Evolutionary conservation across 1,140 invertebrate species (phyloP).

Genomic region (Megalopta genalis): DNA sequence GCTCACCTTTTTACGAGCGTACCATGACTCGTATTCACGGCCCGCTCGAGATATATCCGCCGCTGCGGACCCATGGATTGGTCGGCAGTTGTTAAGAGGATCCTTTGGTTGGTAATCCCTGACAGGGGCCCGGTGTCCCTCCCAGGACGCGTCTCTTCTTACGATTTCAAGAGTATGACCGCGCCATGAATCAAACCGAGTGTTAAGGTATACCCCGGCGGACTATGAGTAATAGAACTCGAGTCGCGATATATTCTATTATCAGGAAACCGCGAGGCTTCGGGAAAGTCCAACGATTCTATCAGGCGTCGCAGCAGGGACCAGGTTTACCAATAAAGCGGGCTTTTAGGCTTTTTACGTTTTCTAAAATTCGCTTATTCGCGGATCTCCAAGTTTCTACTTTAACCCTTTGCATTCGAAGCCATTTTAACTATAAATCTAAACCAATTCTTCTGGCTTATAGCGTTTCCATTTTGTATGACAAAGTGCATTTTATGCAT

Average conservation of each 20-base stretch:
- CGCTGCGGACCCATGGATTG: conserved; percentile 39
- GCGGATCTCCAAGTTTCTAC: no score
- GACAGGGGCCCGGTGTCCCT: conserved; percentile 37
- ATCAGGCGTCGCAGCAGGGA: no score
- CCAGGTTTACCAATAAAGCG: no score
- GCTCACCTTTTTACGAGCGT: conserved; percentile 70
- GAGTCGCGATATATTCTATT: background rate
- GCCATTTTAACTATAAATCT: no score
- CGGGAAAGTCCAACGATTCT: no score
- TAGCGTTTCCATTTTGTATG: no score
- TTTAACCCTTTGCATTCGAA: no score
- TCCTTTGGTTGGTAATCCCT: conserved; percentile 36
- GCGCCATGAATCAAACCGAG: conserved; percentile 16
- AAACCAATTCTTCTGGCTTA: no score
- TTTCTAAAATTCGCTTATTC: no score
- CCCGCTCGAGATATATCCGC: conserved; percentile 54
- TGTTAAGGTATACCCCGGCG: background rate
- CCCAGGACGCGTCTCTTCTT: conserved; percentile 41
- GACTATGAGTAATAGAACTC: background rate
- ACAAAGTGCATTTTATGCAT: no score
- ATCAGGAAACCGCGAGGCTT: background rate
- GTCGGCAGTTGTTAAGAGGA: conserved; percentile 56
- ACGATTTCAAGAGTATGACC: conserved; percentile 25
- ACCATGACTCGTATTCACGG: conserved; percentile 60
- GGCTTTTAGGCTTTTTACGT: no score